Conservation (phyloP, 2,797 vertebrate species). For the Spinibarbus caldwelli region DNA sequence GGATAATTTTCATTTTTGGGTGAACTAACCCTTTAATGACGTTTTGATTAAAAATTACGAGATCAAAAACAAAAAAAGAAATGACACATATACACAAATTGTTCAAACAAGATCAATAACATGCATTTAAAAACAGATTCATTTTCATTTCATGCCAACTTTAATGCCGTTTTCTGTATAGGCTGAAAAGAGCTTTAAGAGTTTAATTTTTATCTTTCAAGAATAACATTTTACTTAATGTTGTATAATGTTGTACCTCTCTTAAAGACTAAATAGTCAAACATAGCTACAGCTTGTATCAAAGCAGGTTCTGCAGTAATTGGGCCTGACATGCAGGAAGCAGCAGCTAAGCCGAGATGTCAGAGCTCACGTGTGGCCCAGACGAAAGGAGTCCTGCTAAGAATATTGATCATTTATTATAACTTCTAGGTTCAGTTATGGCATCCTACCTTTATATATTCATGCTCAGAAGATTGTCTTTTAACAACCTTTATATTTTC, state of each 20-base stretch:
- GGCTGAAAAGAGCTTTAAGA: background rate
- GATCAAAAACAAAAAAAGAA: background rate
- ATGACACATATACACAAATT: background rate
- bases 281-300: slow-evolving; percentile 39
- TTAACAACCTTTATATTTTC: background rate
- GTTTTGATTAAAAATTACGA: background rate
- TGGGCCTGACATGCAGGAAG: slow-evolving; percentile 60
- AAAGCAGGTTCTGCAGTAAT: slow-evolving; percentile 65
- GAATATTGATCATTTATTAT: slow-evolving; percentile 9
- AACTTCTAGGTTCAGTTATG: background rate
- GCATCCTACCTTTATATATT: background rate
- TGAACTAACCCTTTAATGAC: background rate
- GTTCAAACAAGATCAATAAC: background rate
- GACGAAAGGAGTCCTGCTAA: slow-evolving; percentile 58
- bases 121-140: background rate
- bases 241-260: background rate
- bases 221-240: background rate
- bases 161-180: background rate
- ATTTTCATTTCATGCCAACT: background rate
- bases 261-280: background rate
- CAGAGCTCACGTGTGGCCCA: slow-evolving; percentile 66
- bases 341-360: slow-evolving; percentile 61
- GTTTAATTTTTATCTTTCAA: background rate
- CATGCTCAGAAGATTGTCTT: background rate
- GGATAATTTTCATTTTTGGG: too few relatives aligned